Conservation (phyloP, 2,888 invertebrate species). For the Trachelus troglodyta region DNA sequence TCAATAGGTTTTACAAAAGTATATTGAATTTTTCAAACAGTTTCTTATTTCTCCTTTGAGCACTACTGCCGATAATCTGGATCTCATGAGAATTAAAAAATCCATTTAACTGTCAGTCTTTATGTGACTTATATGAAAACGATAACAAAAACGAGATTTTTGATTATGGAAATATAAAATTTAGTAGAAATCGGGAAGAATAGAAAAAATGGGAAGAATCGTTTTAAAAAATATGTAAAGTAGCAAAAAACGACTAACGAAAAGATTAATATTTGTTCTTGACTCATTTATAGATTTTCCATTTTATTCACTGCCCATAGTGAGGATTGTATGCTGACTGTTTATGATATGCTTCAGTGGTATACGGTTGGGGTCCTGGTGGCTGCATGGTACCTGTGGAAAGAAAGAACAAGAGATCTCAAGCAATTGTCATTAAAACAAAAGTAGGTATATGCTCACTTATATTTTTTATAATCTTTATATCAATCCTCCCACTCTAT, state of each 20-base stretch:
- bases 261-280: neutral
- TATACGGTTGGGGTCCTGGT: slow-evolving; percentile 37
- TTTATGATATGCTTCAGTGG: slow-evolving; percentile 44
- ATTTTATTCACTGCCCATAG: slow-evolving; percentile 30
- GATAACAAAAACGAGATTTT: no score
- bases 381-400: slow-evolving; percentile 22
- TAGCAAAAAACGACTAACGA: neutral
- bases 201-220: neutral
- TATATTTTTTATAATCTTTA: neutral
- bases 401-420: slow-evolving; percentile 13
- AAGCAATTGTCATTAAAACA: neutral
- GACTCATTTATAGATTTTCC: neutral
- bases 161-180: neutral
- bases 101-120: neutral
- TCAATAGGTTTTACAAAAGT: neutral
- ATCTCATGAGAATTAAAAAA: neutral
- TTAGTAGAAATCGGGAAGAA: neutral
- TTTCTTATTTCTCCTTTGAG: neutral
- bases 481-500: neutral
- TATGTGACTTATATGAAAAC: neutral
- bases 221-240: neutral
- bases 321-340: slow-evolving; percentile 56
- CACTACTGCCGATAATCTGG: neutral
- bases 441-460: neutral
- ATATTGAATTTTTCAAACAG: neutral